Evolutionary conservation across 2,797 vertebrate species (phyloP), one percentile per base, ranked within the genome.

Genomic region (Paguma larvata): DNA sequence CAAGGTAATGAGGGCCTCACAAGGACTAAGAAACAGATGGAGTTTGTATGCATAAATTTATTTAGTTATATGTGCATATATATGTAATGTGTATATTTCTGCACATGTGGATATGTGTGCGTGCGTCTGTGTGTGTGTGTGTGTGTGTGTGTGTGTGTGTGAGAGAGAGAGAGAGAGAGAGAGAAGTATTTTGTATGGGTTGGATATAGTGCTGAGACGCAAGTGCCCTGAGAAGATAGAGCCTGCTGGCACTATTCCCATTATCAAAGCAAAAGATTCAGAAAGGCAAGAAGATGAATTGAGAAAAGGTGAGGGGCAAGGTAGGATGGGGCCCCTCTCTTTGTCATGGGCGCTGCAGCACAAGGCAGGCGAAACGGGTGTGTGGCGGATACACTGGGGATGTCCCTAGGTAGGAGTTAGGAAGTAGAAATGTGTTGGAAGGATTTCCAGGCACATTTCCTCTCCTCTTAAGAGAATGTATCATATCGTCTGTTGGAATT

Each of bases 401-500:
- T 83, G 6, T 91, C 70, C 53, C 56, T 65, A 59, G 67, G 85
- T 80, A 3, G 46, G 80, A 82, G 15, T 41, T 94, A 77, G 80
- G n/a, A 94, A 78, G 85, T 80, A 79, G 34, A 89, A 93, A 84
- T 86, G 44, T 34, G 2, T 41, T 8, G 38, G 48, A 84, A 91
- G 80, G 65, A 91, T 91, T 93, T 84, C 32, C 21, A 87, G 59
- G 84, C 18, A 44, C 5, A 21, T 85, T 94, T 92, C 91, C 53
- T 82, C 30, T 93, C 16, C 91, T 48, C 11, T 7, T 93, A 93
- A 85, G 70, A 92, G 51, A 78, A 88, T 1, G 6, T 72, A 25
- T 59, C 21, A 63, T 96, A 86, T 90, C 44, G 3, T 9, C 53
- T 89, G 3, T 51, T 92, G 18, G 14, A 92, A 96, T 85, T 97